Evolutionary conservation across 1,140 invertebrate genomes (phyloP).

Genomic region (Papilio aristodemus): DNA sequence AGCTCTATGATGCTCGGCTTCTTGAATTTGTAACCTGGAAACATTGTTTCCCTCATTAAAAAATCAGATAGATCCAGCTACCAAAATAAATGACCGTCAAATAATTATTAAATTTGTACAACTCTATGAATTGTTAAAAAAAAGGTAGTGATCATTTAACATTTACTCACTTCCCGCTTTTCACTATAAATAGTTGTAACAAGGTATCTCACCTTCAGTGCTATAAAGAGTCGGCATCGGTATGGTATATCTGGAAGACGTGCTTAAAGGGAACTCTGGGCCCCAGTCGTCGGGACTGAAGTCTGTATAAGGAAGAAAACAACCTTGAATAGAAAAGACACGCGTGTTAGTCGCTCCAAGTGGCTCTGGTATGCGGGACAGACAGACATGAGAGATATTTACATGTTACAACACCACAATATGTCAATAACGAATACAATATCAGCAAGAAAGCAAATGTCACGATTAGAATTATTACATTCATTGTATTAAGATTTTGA

Average conservation of each 20-base stretch:
- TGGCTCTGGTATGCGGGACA: not conserved
- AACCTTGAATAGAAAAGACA: slow-evolving; percentile 78
- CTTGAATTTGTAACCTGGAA: slow-evolving; percentile 81
- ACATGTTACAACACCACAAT: not conserved
- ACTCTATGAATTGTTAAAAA: too few relatives aligned
- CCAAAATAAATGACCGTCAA: too few relatives aligned
- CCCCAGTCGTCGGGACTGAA: slow-evolving; percentile 84
- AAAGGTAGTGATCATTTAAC: not conserved
- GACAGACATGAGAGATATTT: not conserved
- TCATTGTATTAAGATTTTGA: too few relatives aligned
- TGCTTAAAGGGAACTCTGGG: slow-evolving; percentile 82
- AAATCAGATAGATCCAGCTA: too few relatives aligned
- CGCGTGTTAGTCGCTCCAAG: slow-evolving; percentile 54
- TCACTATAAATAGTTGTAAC: not conserved
- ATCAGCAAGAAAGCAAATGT: not conserved
- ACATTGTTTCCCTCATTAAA: too few relatives aligned
- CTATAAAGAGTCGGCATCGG: slow-evolving; percentile 89
- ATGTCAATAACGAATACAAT: not conserved
- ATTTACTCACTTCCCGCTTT: not conserved
- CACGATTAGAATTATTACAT: not conserved
- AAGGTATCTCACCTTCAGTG: slow-evolving; percentile 80
- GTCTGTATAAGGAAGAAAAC: slow-evolving; percentile 80
- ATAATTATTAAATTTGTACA: too few relatives aligned
- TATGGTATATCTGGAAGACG: slow-evolving; percentile 80
- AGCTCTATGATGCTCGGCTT: slow-evolving; percentile 90